phyloP scores from a whole-genome alignment of 2,888 invertebrate genomes.

The Apodemia zela region DNA sequence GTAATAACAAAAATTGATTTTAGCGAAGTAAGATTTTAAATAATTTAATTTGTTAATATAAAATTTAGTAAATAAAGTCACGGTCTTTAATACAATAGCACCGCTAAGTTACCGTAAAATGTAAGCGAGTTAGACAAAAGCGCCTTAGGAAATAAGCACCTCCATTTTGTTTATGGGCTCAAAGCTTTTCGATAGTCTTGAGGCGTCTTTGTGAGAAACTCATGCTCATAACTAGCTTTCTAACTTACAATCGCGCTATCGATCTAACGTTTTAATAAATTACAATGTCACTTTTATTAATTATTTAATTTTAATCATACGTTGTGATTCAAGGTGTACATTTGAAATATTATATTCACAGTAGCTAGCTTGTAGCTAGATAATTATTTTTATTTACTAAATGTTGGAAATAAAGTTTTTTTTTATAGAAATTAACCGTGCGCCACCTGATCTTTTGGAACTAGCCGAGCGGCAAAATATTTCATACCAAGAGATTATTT shows the following conservation, averaged over 20 bases:
- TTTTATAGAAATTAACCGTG: too few species aligned
- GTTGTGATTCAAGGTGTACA: neutral
- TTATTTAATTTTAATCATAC: slow-evolving; percentile 20
- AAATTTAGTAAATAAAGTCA: neutral
- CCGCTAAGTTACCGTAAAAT: slow-evolving; percentile 4
- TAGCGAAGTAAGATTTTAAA: too few species aligned
- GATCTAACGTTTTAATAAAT: slow-evolving; percentile 27
- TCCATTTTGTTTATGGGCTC: slow-evolving; percentile 28
- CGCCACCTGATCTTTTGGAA: too few species aligned
- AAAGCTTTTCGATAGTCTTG: slow-evolving; percentile 29
- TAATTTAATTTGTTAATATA: neutral
- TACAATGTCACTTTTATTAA: slow-evolving; percentile 1
- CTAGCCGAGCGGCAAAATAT: too few species aligned
- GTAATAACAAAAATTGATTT: too few species aligned
- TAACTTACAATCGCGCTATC: slow-evolving; percentile 25
- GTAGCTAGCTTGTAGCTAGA: neutral
- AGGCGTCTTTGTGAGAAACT: slow-evolving; percentile 29
- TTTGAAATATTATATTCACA: neutral
- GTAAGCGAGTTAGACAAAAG: slow-evolving; percentile 16
- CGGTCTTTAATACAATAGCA: neutral
- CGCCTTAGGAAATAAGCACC: slow-evolving; percentile 30
- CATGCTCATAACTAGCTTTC: slow-evolving; percentile 26
- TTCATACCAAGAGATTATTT: too few species aligned
- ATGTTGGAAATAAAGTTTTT: too few species aligned
- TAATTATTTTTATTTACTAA: too few species aligned